Evolutionary conservation across 2,113 vertebrate genomes (phyloP), one percentile per base, ranked within the genome.

Genomic region (Planiliza haematocheilus): DNA sequence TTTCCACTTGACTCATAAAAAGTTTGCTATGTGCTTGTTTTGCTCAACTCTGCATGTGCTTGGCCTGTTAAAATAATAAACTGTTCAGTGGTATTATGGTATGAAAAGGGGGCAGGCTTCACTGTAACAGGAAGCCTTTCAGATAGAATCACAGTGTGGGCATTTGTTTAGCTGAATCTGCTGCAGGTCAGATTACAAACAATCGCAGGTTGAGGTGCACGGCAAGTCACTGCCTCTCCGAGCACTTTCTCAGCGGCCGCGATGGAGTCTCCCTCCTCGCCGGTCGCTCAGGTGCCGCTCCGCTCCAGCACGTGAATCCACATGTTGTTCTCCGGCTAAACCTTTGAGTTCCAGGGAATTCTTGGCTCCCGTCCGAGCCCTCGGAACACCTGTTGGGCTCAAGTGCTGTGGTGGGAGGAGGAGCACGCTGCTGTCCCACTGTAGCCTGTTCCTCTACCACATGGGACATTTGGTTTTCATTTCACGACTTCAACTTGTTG

Each of bases 381-480:
- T 88, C 16, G 4, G 66, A 87, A 82, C 92, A 93, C 92, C 92
- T 94, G 91, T 91, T 87, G 85, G 81, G 77, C 74, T 82, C 45
- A 56, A 61, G 71, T 74, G 61, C 53, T 46, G 24, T 5, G 45
- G 61, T 60, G 48, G 79, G 66, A 74, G 79, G 79, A 78, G 74
- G 57, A 77, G 84, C 39, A 41, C 2, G 34, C 64, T 79, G 65
- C 69, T 61, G 81, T 86, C 89, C 83, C 78, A 13, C 83, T 79
- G 70, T 74, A 80, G 84, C 59, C 79, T 76, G 65, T 77, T 85
- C 81, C 68, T 65, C 77, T 53, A 82, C 56, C 79, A 79, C 82
- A 89, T 82, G 77, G 78, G 82, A 92, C 92, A 93, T 93, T 93
- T 93, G 92, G 90, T 92, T 94, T 92, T 92, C 79, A 93, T 94